Evolutionary conservation across 2,797 vertebrate species (phyloP), one percentile per base, ranked within the genome.

Genomic region (Molothrus ater): DNA sequence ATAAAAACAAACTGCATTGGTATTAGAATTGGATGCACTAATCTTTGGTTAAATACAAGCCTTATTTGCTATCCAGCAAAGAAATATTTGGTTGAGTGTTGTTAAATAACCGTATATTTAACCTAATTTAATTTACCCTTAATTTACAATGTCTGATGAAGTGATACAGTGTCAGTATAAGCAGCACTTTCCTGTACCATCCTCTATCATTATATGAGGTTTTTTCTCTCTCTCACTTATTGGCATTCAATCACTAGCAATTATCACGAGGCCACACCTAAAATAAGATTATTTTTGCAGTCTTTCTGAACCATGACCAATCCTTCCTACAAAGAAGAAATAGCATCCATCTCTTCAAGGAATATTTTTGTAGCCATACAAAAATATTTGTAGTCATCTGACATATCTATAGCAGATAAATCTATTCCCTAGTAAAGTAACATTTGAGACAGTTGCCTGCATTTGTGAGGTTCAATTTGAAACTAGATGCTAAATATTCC

Each of bases 91-190:
- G 86, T 93, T 95, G 91, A 94, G 66, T 96, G 80, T 95, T 97
- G 90, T 97, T 98, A 98, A 98, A 96, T 97, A 98, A 97, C 86
- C 63, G 88, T 96, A 95, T 97, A 97, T 94, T 98, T 97, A 96
- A 69, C 59, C 34, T 98, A 97, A 98, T 97, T 98, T 95, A 97
- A 98, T 98, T 96, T 98, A 74, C 57, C 80, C 84, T 97, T 96
- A 91, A 91, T 97, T 97, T 95, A 88, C 90, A 68, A 97, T 68
- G 32, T 93, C 82, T 86, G 88, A 95, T 96, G 61, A 83, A 92
- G 83, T 91, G 71, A 84, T 85, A 76, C 69, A 57, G 32, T 88
- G 86, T 93, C 89, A 95, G n/a, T 17, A 34, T 69, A 85, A 71
- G 81, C 74, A 94, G 65, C 61, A 86, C 42, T 96, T 96, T 94